Base-by-base conservation (phyloP, 2,797 vertebrate species). In the Poeciliopsis gracilis region DNA sequence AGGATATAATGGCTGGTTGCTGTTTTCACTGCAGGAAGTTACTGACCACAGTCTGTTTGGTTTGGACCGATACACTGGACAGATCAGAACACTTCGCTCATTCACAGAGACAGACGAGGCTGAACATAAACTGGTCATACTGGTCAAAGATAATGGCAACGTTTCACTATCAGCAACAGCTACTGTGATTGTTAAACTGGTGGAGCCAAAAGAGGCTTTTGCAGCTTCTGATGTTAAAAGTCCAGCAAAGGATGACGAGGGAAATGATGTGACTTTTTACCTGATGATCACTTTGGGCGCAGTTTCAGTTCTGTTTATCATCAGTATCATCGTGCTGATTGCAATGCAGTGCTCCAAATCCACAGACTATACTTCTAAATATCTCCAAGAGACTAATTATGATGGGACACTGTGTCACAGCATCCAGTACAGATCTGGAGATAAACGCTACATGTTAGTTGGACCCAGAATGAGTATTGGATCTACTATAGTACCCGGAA, bases 261-360 rank as follows among this genome's bases (percentile, higher is more conserved):
- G 12, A 0, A 0, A 55, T 0, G 0, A 55, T 55, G 7, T 55
- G 53, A 55, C 0, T 4, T 55, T 55, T 55, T 55, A 55, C 18
- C 89, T 86, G 67, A 91, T 89, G 47, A 85, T 89, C 33, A 88
- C 87, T 82, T 51, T 92, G 81, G 86, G 82, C 3, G 80, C 88
- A 18, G 88, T 91, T 59, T 92, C 89, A 0, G 5, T 45, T 6
- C 81, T 92, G 28, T 90, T 92, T 36, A 33, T 92, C 33, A 63
- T 89, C 81, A 92, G 89, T 16, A 90, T 92, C 66, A 80, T 90
- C 3, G 77, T 90, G 45, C 73, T 91, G 78, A 82, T 91, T 63
- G 77, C 79, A 81, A 90, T 91, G 88, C 91, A 91, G 83, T 91
- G 88, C 72, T 90, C 86, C 7, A 90, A 87, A 82, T 28, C 87